A percentile compares a stretch with the other conserved stretches of the same genome.
These are phyloP conservation scores for Pomacea canaliculata DNA, from an alignment of 2,888 invertebrate species.

Conservation along the genomic window DNA sequence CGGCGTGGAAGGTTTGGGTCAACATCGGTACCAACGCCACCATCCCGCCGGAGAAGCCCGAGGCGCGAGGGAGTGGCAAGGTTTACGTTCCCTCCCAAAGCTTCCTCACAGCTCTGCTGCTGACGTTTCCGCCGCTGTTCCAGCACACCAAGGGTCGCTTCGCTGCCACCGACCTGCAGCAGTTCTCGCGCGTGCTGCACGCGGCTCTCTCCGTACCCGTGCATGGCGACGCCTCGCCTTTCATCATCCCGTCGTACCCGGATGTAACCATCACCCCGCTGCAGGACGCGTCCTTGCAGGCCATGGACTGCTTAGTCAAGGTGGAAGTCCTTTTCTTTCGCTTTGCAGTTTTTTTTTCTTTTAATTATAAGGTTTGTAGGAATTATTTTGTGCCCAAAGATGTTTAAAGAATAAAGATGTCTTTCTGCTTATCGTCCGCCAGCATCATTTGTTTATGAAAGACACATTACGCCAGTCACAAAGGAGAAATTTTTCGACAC, in stretches of 20 bases:
- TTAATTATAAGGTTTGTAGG: too few relatives aligned
- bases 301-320: conserved; percentile 89
- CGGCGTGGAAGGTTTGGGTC: conserved; percentile 77
- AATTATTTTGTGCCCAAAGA: too few relatives aligned
- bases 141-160: conserved; percentile 82
- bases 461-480: too few relatives aligned
- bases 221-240: conserved; percentile 84
- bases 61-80: conserved; percentile 40
- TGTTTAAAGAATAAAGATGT: too few relatives aligned
- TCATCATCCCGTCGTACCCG: conserved; percentile 84
- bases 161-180: conserved; percentile 78
- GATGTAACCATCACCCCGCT: conserved; percentile 79
- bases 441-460: too few relatives aligned
- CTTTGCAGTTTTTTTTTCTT: too few relatives aligned
- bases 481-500: too few relatives aligned
- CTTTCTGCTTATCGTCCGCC: too few relatives aligned
- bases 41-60: conserved; percentile 71
- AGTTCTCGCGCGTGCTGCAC: conserved; percentile 78
- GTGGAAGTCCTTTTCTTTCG: conserved; percentile 68
- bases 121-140: conserved; percentile 95
- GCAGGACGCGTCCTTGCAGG: conserved; percentile 87
- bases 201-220: conserved; percentile 83
- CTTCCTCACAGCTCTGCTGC: conserved; percentile 92
- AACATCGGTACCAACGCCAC: conserved; percentile 87
- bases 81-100: conserved; percentile 91